phyloP scores from a whole-genome alignment of 2,888 invertebrate species.

The Parnassius orleans region DNA sequence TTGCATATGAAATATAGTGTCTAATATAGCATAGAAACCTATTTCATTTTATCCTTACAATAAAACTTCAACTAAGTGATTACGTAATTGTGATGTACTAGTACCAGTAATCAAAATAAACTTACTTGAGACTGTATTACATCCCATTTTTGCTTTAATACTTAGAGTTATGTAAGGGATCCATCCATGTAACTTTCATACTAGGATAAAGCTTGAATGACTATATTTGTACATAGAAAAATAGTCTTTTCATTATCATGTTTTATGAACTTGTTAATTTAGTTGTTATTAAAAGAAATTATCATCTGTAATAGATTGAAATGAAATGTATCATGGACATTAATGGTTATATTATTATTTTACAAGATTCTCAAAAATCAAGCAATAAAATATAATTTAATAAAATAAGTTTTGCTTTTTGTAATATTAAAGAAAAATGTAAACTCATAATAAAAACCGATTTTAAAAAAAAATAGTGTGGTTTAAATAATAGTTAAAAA shows the following conservation, averaged over 20 bases:
- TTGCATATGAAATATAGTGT: slow-evolving; percentile 24
- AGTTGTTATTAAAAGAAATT: not conserved
- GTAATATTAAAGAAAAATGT: too few relatives aligned
- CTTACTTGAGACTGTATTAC: slow-evolving; percentile 54
- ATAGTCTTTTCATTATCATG: slow-evolving; percentile 24
- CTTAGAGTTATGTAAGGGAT: slow-evolving; percentile 58
- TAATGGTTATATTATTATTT: too few relatives aligned
- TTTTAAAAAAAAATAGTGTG: too few relatives aligned
- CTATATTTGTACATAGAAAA: slow-evolving; percentile 36
- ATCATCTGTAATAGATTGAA: too few relatives aligned
- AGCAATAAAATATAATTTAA: too few relatives aligned
- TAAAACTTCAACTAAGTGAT: slow-evolving; percentile 18
- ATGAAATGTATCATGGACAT: too few relatives aligned
- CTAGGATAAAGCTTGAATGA: slow-evolving; percentile 41
- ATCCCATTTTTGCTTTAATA: slow-evolving; percentile 56
- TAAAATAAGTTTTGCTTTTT: too few relatives aligned
- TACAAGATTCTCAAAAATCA: too few relatives aligned
- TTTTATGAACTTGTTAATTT: slow-evolving; percentile 18
- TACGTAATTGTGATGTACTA: slow-evolving; percentile 47
- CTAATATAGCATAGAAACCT: slow-evolving; percentile 8
- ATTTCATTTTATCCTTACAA: slow-evolving; percentile 26
- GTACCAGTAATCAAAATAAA: slow-evolving; percentile 57
- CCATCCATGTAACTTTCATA: slow-evolving; percentile 65
- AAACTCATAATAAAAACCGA: too few relatives aligned
- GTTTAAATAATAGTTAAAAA: too few relatives aligned